phyloP scores from a whole-genome alignment of 2,113 vertebrate genomes.

The Protobothrops mucrosquamatus region DNA sequence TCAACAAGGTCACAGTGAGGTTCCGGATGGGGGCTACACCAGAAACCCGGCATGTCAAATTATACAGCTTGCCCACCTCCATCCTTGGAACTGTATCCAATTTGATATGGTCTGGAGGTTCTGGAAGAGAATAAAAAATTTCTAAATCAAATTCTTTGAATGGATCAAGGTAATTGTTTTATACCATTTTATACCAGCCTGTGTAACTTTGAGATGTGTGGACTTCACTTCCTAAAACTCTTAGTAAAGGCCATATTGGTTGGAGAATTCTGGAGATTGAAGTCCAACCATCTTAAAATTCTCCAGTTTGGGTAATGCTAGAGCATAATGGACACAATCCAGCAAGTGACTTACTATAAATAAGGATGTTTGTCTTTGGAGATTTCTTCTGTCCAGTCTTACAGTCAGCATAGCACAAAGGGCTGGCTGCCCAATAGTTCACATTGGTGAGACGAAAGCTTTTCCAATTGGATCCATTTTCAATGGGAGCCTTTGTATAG shows the following conservation, averaged over 20 bases:
- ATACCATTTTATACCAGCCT: neutral
- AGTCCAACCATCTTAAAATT: neutral
- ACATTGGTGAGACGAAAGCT: conserved; percentile 11
- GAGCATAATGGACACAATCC: neutral
- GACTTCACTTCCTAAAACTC: neutral
- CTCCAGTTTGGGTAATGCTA: neutral
- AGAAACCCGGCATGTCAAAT: conserved; percentile 78
- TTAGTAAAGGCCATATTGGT: neutral
- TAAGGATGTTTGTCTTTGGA: accelerated
- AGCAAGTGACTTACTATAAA: conserved; percentile 52
- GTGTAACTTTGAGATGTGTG: neutral
- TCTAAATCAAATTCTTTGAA: neutral
- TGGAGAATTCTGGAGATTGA: neutral
- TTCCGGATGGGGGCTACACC: conserved; percentile 81
- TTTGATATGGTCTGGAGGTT: conserved; percentile 33
- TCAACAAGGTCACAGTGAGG: conserved; percentile 76
- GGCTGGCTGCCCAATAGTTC: accelerated
- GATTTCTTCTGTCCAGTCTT: accelerated
- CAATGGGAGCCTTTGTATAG: accelerated
- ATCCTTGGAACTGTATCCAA: conserved; percentile 49
- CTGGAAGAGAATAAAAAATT: conserved; percentile 29
- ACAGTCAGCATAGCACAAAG: conserved; percentile 6
- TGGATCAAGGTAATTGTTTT: neutral
- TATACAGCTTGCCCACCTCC: conserved; percentile 70
- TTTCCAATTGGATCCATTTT: accelerated